Evolutionary conservation across 2,888 invertebrate genomes (phyloP).

Genomic region (Ametastegia equiseti): DNA sequence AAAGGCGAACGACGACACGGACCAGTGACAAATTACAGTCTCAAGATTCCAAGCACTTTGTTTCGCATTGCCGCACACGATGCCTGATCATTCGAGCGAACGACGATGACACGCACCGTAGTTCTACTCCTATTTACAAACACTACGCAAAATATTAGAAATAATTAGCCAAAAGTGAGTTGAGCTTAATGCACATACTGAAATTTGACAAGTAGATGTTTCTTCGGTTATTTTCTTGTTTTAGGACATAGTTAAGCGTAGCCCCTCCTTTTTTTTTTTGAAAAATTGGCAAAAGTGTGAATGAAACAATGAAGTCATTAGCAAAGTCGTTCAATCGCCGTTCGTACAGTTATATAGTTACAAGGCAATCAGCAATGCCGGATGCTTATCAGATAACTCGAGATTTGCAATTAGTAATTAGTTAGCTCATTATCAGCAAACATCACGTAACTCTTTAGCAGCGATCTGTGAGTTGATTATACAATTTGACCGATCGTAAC

Average conservation of each 20-base stretch:
- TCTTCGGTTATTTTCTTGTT: not conserved
- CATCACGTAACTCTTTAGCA: not conserved
- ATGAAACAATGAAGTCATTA: not conserved
- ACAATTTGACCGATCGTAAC: not conserved
- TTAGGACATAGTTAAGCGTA: too few species aligned
- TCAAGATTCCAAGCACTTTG: conserved; percentile 23
- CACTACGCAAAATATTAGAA: conserved; percentile 69
- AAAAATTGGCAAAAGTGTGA: not conserved
- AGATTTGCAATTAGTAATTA: conserved; percentile 11
- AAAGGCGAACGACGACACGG: conserved; percentile 17
- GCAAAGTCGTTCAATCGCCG: not conserved
- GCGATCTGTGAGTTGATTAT: not conserved
- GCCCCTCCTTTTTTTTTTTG: not conserved
- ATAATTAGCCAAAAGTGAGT: conserved; percentile 60
- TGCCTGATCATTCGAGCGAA: conserved; percentile 26
- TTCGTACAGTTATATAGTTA: too few species aligned
- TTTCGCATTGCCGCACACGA: conserved; percentile 53
- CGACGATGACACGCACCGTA: conserved; percentile 27
- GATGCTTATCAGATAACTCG: conserved; percentile 29
- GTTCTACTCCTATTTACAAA: conserved; percentile 46
- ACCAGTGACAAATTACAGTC: conserved; percentile 2
- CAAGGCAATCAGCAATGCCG: not conserved
- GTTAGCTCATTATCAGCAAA: not conserved
- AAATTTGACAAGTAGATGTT: not conserved
- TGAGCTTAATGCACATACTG: conserved; percentile 14